Base-by-base conservation (phyloP, 2,113 vertebrate genomes). In the Empidonax traillii region DNA sequence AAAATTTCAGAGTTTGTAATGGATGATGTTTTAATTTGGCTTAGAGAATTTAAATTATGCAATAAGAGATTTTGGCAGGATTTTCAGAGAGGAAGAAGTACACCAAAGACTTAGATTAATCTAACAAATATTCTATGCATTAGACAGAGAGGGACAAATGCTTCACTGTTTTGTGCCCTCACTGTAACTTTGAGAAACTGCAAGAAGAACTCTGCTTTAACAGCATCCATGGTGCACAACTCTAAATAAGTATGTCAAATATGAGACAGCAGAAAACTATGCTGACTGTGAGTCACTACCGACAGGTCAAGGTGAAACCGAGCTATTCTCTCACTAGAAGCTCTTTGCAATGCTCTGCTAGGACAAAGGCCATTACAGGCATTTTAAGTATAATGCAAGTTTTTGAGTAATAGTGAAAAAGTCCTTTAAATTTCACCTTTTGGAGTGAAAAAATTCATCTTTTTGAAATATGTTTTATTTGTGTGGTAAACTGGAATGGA, bases 41-140 rank as follows among this genome's bases (percentile, higher is more conserved):
- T 74, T 88, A 58, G 67, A 85, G 73, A 83, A 18, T 80, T 88
- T 90, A 88, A 93, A 93, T 95, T 83, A 90, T 88, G 55, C 63
- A 93, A 51, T 80, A 43, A 77, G 67, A 85, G 43, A 73, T 90
- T 95, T 91, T 83, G 49, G 76, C 71, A 83, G 93, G 58, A 27
- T 74, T 96, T 94, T 89, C 85, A 80, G 51, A 79, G 62, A 73
- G 51, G 33, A 79, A 62, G 52, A 87, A 94, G 31, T 51, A 58
- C 51, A 58, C 37, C 9, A 21, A 76, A 87, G 59, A 83, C 31
- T 78, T 49, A 62, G 30, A 73, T 82, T 65, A 91, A 92, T 91
- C 41, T 87, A 65, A 87, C 31, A 66, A 71, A 80, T 83, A 53
- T 83, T 92, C n/a, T 69, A 10, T 79, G 37, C 24, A 25, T 53